These are phyloP conservation scores for Ditylenchus dipsaci DNA, from an alignment of 1,140 invertebrate genomes.

Conservation along the genomic window DNA sequence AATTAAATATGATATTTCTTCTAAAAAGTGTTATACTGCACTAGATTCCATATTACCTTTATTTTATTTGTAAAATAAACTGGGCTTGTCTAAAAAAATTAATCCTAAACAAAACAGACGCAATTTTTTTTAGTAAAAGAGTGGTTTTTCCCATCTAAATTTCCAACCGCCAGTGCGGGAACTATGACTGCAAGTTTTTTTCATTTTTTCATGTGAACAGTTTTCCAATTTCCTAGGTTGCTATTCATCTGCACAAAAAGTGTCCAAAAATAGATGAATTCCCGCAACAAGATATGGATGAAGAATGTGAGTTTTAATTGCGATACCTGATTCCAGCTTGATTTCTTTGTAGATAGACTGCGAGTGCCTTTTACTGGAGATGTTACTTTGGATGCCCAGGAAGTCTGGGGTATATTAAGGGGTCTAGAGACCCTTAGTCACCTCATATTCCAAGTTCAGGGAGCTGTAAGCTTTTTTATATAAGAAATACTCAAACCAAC, in stretches of 20 bases:
- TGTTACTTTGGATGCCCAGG: constrained; percentile 46
- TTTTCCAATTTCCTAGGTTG: no score
- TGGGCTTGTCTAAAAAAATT: no score
- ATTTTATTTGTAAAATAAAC: no score
- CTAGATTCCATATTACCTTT: no score
- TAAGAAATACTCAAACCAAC: constrained; percentile 5
- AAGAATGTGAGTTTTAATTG: constrained; percentile 36
- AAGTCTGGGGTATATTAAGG: constrained; percentile 53
- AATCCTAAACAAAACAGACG: no score
- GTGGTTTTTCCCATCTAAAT: constrained; percentile 38
- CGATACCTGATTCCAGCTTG: constrained; percentile 2
- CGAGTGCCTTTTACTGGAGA: constrained; percentile 36
- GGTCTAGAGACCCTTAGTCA: constrained; percentile 56
- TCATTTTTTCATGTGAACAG: no score
- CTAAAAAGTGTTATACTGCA: no score
- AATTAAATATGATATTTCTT: no score
- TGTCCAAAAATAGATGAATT: constrained; percentile 32
- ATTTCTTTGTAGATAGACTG: constrained; percentile 28
- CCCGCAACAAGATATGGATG: constrained; percentile 45
- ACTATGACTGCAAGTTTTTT: neutral
- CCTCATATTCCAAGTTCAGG: constrained; percentile 42
- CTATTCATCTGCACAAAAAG: constrained; percentile 21
- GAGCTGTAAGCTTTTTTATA: constrained; percentile 18
- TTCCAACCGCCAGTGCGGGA: neutral
- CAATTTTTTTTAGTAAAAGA: constrained; percentile 40